phyloP scores from a whole-genome alignment of 1,140 invertebrate genomes.

The Penaeus indicus region DNA sequence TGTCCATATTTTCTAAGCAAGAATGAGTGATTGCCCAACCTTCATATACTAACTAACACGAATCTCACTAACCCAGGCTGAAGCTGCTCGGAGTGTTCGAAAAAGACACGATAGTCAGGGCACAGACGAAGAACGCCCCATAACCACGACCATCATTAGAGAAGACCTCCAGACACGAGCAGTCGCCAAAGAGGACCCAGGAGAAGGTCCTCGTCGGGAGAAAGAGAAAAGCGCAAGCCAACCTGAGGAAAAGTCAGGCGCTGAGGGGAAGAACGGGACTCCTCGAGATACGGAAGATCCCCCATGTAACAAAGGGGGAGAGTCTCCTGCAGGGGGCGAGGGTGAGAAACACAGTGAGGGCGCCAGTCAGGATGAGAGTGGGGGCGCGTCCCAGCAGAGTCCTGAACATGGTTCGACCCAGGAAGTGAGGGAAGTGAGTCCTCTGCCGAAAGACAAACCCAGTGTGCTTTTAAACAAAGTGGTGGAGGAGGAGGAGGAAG shows the following conservation, averaged over 20 bases:
- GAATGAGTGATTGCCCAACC: background rate
- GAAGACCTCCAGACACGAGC: background rate
- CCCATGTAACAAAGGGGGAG: too few species aligned
- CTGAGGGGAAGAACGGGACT: too few species aligned
- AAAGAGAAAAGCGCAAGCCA: too few species aligned
- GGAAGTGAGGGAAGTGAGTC: background rate
- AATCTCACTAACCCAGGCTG: conserved; percentile 23
- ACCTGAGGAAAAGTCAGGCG: too few species aligned
- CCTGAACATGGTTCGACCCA: background rate
- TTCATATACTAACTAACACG: background rate
- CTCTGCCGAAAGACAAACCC: background rate
- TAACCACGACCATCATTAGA: conserved; percentile 26
- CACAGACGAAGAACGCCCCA: background rate
- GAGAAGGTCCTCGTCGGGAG: too few species aligned
- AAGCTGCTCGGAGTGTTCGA: conserved; percentile 26
- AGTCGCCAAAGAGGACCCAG: too few species aligned
- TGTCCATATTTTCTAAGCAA: background rate
- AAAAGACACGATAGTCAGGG: conserved; percentile 6
- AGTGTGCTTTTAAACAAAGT: too few species aligned
- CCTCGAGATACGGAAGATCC: too few species aligned
- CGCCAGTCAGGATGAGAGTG: background rate
- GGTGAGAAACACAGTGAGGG: background rate
- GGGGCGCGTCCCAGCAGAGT: background rate
- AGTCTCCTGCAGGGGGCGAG: too few species aligned
- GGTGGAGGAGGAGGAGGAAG: background rate